Evolutionary conservation across 2,888 invertebrate genomes (phyloP), one percentile per base, ranked within the genome.

Genomic region (Ametastegia equiseti): DNA sequence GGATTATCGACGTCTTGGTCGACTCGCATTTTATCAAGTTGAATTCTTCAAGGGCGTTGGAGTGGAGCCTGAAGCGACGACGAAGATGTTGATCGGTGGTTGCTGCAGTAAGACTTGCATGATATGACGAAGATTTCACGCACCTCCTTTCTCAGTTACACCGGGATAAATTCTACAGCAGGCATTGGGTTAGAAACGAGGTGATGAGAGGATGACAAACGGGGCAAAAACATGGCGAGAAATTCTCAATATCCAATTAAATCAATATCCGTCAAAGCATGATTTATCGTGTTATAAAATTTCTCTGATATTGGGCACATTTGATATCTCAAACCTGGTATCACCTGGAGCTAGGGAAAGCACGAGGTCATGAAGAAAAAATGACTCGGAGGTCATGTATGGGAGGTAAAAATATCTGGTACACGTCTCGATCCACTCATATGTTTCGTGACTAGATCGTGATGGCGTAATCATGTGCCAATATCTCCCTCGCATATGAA

Each of bases 71-170:
- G 6, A 19, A 6, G n/a, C 36, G 36, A 36, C 39, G 36, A 65
- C 19, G n/a, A 6, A 23, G 7, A 19, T 54, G 19, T 15, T 13
- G 27, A 45, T 1, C 15, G 9, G 39, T 30, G n/a, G 2, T 9
- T 36, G 39, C 19, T 7, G 19, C 65, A 67, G 39, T 7, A 39
- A 67, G 67, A 42, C 7, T 67, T 39, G 39, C 19, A 6, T 36
- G 23, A 67, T 69, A 69, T 69, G 69, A 73, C 75, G 36, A 75
- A 54, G 50, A 75, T 75, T 73, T 54, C 50, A 33, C 50, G 50
- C 36, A 36, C 50, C 50, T 36, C 75, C 36, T 75, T 75, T 54
- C 50, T 30, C 19, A 33, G 50, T 15, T 33, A 50, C n/a, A 23
- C 23, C 54, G 50, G 19, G 6, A 23, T 30, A 47, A 71, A 67